Evolutionary conservation across 2,888 invertebrate species (phyloP), one percentile per base, ranked within the genome.

Genomic region (Diloba caeruleocephala): DNA sequence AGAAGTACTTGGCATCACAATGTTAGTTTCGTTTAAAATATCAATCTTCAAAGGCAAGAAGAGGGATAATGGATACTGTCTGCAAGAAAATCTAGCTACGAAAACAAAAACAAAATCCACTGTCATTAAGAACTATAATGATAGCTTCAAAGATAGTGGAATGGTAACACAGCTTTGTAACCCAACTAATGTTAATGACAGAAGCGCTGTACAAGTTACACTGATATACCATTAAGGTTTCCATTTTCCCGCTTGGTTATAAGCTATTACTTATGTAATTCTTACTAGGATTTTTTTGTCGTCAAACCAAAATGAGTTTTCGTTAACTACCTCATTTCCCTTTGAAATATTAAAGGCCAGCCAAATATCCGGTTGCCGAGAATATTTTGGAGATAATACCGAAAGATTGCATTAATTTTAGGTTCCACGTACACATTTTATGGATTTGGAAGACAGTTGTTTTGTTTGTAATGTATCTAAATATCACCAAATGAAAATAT

Each of bases 131-230:
- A 57, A 43, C 53, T 51, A 37, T 61, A 68, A 54, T 50, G 34
- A 48, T 67, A 66, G 52, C 41, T 65, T 2, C 38, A n/a, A n/a
- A n/a, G n/a, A n/a, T n/a, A 44, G 23, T 13, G 42, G 31, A 57
- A 65, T 26, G 36, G 52, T 50, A 64, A 66, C 60, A 64, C 72
- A 72, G 67, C 60, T 59, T 61, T 56, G 56, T 56, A 54, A 42
- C 60, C 45, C 43, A 71, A 62, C 63, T 65, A 70, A 64, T 61
- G 58, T 58, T 72, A 73, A 74, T 58, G 76, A 67, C 60, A 46
- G 29, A 13, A 44, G 25, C 39, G 23, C 37, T 29, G 34, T 23
- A 68, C 41, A 54, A 46, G 37, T 67, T 50, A 61, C 54, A 41
- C 23, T 39, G 17, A 39, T 48, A 38, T 44, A 29, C 53, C 44